phyloP scores from a whole-genome alignment of 2,888 invertebrate species.

The Gibbula magus region DNA sequence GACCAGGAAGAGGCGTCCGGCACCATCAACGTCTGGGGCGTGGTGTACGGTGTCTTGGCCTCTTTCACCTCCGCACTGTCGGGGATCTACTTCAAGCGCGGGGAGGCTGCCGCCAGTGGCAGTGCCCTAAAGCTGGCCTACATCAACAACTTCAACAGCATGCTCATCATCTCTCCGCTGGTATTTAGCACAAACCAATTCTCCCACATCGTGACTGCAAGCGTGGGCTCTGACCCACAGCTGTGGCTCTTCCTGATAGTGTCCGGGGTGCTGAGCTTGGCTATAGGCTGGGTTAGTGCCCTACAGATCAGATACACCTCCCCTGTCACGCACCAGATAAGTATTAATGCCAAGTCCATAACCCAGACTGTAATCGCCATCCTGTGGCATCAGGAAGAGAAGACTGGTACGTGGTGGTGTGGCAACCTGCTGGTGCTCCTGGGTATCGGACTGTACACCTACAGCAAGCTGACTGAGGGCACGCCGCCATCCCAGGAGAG shows the following conservation, averaged over 20 bases:
- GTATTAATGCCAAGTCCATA: slow-evolving; percentile 73
- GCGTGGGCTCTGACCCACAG: slow-evolving; percentile 37
- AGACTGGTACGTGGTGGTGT: slow-evolving; percentile 72
- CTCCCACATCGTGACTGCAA: slow-evolving; percentile 50
- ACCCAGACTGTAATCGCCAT: slow-evolving; percentile 73
- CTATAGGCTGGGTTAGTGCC: slow-evolving; percentile 72
- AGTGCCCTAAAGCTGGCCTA: slow-evolving; percentile 69
- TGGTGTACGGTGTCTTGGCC: slow-evolving; percentile 71
- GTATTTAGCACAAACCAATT: slow-evolving; percentile 68
- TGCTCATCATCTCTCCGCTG: slow-evolving; percentile 67
- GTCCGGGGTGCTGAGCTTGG: slow-evolving; percentile 68
- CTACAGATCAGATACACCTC: slow-evolving; percentile 74
- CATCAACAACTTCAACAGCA: slow-evolving; percentile 69
- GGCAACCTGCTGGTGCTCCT: slow-evolving; percentile 70
- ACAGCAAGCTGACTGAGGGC: slow-evolving; percentile 50
- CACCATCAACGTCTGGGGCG: slow-evolving; percentile 68
- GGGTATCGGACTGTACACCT: slow-evolving; percentile 70
- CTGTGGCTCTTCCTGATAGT: slow-evolving; percentile 65
- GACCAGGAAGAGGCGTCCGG: slow-evolving; percentile 71
- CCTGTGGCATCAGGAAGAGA: slow-evolving; percentile 64
- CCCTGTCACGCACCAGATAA: slow-evolving; percentile 73
- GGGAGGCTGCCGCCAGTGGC: slow-evolving; percentile 61
- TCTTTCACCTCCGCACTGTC: slow-evolving; percentile 72
- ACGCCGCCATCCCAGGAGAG: background rate
- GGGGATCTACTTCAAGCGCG: slow-evolving; percentile 72